A percentile compares a stretch with the other conserved stretches of the same genome.
Conservation (phyloP, 1,140 invertebrate genomes). For the Zaprionus capensis region DNA sequence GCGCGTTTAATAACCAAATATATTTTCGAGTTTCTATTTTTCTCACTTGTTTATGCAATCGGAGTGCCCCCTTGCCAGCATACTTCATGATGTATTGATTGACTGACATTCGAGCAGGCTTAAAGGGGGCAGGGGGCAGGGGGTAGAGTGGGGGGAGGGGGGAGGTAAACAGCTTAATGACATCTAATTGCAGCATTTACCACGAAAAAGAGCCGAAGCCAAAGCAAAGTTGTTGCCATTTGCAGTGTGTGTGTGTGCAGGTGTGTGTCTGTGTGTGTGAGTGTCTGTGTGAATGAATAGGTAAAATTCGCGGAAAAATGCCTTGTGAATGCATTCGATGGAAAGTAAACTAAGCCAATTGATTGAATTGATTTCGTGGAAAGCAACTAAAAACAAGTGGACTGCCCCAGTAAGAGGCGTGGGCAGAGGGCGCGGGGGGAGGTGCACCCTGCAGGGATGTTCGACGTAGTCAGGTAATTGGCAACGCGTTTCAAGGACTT, state of each 20-base stretch:
- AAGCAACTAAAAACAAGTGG: conserved; percentile 17
- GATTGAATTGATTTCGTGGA: conserved; percentile 61
- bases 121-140: neutral
- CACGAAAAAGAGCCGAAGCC: conserved; percentile 25
- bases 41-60: conserved; percentile 22
- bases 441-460: neutral
- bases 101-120: conserved; percentile 29
- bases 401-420: neutral
- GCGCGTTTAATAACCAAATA: conserved; percentile 1
- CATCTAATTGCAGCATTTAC: conserved; percentile 37
- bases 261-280: conserved; percentile 1
- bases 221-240: conserved; percentile 45
- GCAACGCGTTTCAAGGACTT: conserved; percentile 39
- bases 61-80: neutral
- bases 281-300: conserved; percentile 21
- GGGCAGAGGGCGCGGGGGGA: neutral
- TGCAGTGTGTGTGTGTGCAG: neutral
- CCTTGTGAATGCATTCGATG: conserved; percentile 46
- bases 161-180: conserved; percentile 24
- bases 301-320: conserved; percentile 59
- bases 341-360: conserved; percentile 51
- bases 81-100: conserved; percentile 26
- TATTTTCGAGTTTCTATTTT: neutral
- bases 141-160: neutral
- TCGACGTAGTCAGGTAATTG: conserved; percentile 15